Conservation (phyloP, 2,797 vertebrate species). For the Morus bassanus region DNA sequence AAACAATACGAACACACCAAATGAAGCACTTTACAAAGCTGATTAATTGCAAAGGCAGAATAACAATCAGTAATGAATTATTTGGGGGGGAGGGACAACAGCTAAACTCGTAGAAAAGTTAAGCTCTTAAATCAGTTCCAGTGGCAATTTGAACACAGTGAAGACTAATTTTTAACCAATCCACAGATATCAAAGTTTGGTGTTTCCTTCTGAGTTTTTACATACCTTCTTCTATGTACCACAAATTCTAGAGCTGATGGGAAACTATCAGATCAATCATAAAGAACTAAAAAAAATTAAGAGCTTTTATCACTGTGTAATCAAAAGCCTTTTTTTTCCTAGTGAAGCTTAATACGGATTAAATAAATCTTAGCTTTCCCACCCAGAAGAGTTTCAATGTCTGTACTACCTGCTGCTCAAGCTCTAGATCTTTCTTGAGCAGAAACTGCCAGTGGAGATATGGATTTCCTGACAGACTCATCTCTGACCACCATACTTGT, state of each 20-base stretch:
- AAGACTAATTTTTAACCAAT: slow-evolving; percentile 24
- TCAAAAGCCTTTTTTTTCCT: background rate
- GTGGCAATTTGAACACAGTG: slow-evolving; percentile 57
- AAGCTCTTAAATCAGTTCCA: slow-evolving; percentile 79
- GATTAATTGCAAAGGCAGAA: slow-evolving; percentile 82
- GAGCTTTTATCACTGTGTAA: background rate
- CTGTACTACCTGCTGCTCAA: background rate
- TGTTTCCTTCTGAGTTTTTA: background rate
- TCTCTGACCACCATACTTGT: background rate
- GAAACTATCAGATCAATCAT: background rate
- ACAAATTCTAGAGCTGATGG: background rate
- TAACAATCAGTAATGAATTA: slow-evolving; percentile 82
- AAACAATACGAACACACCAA: slow-evolving; percentile 75
- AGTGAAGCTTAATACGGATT: background rate
- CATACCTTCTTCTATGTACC: background rate
- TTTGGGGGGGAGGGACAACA: slow-evolving; percentile 56
- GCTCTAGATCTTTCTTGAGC: background rate
- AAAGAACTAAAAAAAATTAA: background rate
- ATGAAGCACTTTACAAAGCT: slow-evolving; percentile 77
- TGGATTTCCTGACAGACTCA: background rate
- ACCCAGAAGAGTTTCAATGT: background rate
- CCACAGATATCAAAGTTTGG: background rate
- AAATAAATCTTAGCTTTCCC: background rate
- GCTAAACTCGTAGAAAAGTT: slow-evolving; percentile 75
- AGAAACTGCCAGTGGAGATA: background rate